phyloP scores from a whole-genome alignment of 2,888 invertebrate species.

The Gryllus longicercus region DNA sequence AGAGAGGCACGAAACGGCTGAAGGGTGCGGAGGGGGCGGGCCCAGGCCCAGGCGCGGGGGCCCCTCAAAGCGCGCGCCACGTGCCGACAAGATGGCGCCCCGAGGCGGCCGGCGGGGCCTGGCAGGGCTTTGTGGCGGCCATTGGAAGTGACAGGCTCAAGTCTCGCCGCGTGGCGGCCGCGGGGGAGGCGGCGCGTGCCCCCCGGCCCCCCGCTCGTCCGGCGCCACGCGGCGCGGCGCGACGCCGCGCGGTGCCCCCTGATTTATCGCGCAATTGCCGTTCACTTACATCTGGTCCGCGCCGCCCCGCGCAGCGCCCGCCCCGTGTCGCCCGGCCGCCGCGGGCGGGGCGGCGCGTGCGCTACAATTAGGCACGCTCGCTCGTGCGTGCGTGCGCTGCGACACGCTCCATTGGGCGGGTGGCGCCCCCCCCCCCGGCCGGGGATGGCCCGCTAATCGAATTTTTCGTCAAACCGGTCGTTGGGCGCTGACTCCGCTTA shows the following conservation, averaged over 20 bases:
- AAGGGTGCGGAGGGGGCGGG: background rate
- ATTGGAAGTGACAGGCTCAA: background rate
- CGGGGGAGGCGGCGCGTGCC: background rate
- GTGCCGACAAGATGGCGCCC: background rate
- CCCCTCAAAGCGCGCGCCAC: background rate
- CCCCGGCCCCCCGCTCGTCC: background rate
- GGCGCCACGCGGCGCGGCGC: background rate
- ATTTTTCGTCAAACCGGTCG: too few species aligned
- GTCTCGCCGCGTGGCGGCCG: background rate
- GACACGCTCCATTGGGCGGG: too few species aligned
- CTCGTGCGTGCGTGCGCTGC: background rate
- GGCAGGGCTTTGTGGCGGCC: background rate
- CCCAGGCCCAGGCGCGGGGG: background rate
- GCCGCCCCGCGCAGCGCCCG: background rate
- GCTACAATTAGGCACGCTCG: background rate
- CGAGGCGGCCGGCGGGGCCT: background rate
- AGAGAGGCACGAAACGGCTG: too few species aligned
- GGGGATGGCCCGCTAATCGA: too few species aligned
- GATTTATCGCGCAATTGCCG: constrained; percentile 17
- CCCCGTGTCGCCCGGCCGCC: constrained; percentile 7
- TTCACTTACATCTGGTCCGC: background rate
- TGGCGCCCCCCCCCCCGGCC: too few species aligned
- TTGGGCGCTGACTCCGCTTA: too few species aligned
- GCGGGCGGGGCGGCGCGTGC: background rate
- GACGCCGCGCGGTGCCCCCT: background rate